Percentiles rank a stretch among this genome's conserved stretches.
Conservation (phyloP, 1,140 invertebrate genomes). For the Stegodyphus dumicola region DNA sequence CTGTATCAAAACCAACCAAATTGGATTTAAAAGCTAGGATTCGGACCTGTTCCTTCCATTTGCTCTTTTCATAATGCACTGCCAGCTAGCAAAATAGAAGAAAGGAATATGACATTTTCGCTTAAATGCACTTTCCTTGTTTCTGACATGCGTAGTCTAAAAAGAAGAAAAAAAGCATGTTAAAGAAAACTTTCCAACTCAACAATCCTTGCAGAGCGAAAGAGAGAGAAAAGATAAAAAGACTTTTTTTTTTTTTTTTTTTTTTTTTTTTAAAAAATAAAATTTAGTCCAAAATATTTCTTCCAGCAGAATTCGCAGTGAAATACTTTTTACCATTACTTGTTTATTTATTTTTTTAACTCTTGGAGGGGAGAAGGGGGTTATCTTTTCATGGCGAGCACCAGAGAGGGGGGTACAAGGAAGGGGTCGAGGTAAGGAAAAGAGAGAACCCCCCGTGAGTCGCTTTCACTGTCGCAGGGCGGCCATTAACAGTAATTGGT, state of each 20-base stretch:
- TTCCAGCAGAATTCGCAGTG: neutral
- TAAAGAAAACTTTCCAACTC: slow-evolving; percentile 5
- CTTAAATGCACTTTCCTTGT: slow-evolving; percentile 39
- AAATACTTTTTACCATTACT: neutral
- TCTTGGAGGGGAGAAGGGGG: neutral
- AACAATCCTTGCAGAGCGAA: neutral
- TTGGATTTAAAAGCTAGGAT: no score
- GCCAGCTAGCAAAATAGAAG: neutral
- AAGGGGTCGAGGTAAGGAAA: neutral
- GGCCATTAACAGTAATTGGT: slow-evolving; percentile 52
- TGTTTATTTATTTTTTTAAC: neutral
- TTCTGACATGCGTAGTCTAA: neutral
- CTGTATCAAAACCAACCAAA: no score
- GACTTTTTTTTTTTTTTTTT: neutral
- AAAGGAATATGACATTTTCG: slow-evolving; percentile 30
- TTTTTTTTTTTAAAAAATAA: slow-evolving; percentile 2
- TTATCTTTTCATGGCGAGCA: neutral
- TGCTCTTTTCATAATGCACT: no score
- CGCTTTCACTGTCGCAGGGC: slow-evolving; percentile 31
- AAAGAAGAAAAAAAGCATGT: neutral
- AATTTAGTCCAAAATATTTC: neutral
- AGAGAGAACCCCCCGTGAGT: neutral
- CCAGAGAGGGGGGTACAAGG: neutral
- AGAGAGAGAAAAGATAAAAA: slow-evolving; percentile 1
- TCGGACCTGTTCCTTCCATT: neutral